These are phyloP conservation scores for Streptopelia turtur DNA, from an alignment of 2,797 vertebrate genomes.

Conservation along the genomic window DNA sequence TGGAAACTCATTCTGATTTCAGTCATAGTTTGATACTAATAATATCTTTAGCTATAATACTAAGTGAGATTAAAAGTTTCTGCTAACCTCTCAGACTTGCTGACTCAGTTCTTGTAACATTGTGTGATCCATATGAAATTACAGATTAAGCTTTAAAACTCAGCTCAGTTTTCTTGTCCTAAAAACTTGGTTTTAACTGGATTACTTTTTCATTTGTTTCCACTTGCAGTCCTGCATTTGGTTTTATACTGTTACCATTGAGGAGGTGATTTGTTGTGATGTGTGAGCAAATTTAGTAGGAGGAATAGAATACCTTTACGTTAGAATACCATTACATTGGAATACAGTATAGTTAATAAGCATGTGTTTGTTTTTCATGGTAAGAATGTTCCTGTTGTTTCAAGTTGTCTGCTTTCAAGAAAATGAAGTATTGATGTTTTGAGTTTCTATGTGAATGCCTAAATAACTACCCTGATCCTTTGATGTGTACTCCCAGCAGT, in stretches of 20 bases:
- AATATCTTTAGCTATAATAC: not conserved
- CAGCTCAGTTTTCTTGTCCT: not conserved
- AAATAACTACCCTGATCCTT: not conserved
- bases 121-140: not conserved
- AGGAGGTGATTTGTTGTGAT: not conserved
- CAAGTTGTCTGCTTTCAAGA: conserved; percentile 18
- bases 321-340: not conserved
- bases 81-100: not conserved
- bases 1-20: not conserved
- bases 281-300: not conserved
- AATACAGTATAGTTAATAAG: not conserved
- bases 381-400: not conserved
- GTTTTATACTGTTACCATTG: not conserved
- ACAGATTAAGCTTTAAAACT: not conserved
- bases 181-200: not conserved
- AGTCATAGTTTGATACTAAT: not conserved
- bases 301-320: not conserved
- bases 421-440: conserved; percentile 46
- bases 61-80: not conserved
- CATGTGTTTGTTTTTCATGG: not conserved
- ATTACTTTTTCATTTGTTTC: not conserved
- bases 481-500: not conserved
- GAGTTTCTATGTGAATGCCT: conserved; percentile 17
- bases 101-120: not conserved
- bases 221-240: not conserved